A percentile compares a stretch with the other conserved stretches of the same genome.
These are phyloP conservation scores for Acridotheres tristis DNA, from an alignment of 2,797 vertebrate species.

Conservation along the genomic window DNA sequence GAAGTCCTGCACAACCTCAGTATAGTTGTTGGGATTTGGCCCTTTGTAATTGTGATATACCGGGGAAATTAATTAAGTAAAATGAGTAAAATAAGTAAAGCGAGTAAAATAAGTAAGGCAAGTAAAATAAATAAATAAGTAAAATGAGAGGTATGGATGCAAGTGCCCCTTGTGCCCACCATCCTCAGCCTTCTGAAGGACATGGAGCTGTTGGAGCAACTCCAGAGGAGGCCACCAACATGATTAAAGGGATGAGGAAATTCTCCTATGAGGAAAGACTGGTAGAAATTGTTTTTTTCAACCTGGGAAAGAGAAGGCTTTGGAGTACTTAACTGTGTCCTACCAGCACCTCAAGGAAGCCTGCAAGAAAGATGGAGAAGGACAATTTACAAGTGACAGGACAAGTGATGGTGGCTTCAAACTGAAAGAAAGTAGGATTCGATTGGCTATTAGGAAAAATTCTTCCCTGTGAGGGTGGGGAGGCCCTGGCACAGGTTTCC, in stretches of 20 bases:
- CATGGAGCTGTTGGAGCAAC: neutral
- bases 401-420: neutral
- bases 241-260: neutral
- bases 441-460: neutral
- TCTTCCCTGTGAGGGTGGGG: neutral
- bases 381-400: neutral
- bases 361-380: neutral
- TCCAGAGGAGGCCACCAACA: neutral
- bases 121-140: neutral
- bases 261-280: neutral
- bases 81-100: neutral
- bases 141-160: neutral
- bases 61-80: neutral
- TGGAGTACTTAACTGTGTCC: neutral
- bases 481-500: accelerated
- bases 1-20: neutral
- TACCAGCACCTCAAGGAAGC: neutral
- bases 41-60: neutral
- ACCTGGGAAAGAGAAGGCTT: neutral
- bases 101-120: neutral
- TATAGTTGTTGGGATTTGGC: neutral
- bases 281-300: neutral
- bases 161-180: neutral
- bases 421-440: neutral
- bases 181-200: neutral